These are phyloP conservation scores for Cephalopachus bancanus DNA, from an alignment of 2,797 vertebrate genomes.

Conservation along the genomic window DNA sequence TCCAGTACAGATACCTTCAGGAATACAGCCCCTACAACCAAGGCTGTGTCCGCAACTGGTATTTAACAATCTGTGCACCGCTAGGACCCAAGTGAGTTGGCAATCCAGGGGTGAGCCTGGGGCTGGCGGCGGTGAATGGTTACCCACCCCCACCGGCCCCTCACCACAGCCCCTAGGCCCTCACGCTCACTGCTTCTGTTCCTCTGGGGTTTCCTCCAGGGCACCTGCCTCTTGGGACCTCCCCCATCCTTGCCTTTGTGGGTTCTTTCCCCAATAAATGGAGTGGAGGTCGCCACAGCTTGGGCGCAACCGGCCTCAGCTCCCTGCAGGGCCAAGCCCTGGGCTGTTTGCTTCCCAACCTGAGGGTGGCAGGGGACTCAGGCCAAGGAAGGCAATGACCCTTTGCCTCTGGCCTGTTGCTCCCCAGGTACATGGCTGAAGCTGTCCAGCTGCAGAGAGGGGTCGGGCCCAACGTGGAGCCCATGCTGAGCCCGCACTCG, in stretches of 20 bases:
- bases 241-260: neutral
- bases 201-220: neutral
- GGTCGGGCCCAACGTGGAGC: neutral
- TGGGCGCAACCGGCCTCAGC: neutral
- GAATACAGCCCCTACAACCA: slow-evolving; percentile 54
- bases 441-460: slow-evolving; percentile 75
- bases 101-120: neutral
- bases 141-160: neutral
- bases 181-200: neutral
- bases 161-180: neutral
- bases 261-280: neutral
- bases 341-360: neutral
- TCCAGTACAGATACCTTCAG: slow-evolving; percentile 71
- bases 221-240: neutral
- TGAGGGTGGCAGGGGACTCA: neutral
- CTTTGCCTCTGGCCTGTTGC: neutral
- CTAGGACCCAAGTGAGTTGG: slow-evolving; percentile 82
- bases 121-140: neutral
- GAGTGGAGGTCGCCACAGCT: neutral
- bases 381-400: neutral
- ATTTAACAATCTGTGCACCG: slow-evolving; percentile 72
- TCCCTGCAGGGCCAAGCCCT: neutral
- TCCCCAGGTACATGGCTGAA: slow-evolving; percentile 79
- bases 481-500: accelerated
- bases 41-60: slow-evolving; percentile 79